A percentile compares a stretch with the other conserved stretches of the same genome.
Evolutionary conservation across 1,140 invertebrate species (phyloP).

Genomic region (Drosophila nannoptera): DNA sequence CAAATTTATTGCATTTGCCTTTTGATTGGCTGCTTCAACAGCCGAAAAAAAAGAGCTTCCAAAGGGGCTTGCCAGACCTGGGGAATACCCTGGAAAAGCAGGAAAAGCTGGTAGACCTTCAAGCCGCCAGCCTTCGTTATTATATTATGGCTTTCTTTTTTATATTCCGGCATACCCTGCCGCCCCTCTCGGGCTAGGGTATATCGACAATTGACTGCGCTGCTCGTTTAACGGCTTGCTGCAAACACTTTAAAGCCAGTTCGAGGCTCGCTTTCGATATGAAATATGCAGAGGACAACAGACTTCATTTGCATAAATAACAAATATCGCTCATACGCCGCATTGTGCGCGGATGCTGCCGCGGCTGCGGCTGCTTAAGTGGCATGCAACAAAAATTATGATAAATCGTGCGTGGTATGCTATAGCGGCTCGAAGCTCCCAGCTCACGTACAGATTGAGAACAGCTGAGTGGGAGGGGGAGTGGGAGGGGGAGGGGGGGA

Average conservation of each 20-base stretch:
- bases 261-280: constrained; percentile 17
- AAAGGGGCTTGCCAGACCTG: too few relatives aligned
- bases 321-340: constrained; percentile 74
- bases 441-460: background rate
- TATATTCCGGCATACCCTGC: background rate
- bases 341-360: constrained; percentile 57
- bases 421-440: constrained; percentile 5
- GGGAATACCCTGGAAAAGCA: background rate
- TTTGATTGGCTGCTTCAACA: constrained; percentile 44
- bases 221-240: constrained; percentile 3
- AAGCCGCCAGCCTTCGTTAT: too few relatives aligned
- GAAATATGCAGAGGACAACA: constrained; percentile 30
- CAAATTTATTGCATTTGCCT: constrained; percentile 51
- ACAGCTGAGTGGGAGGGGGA: too few relatives aligned
- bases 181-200: background rate
- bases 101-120: too few relatives aligned
- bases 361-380: constrained; percentile 16
- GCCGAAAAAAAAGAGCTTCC: constrained; percentile 1
- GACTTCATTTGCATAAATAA: constrained; percentile 75
- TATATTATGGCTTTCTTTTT: too few relatives aligned
- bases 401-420: constrained; percentile 68
- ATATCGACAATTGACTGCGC: background rate
- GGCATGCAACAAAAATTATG: constrained; percentile 65
- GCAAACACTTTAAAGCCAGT: constrained; percentile 19
- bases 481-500: too few relatives aligned